phyloP scores from a whole-genome alignment of 2,797 vertebrate genomes.

The Moxostoma hubbsi region DNA sequence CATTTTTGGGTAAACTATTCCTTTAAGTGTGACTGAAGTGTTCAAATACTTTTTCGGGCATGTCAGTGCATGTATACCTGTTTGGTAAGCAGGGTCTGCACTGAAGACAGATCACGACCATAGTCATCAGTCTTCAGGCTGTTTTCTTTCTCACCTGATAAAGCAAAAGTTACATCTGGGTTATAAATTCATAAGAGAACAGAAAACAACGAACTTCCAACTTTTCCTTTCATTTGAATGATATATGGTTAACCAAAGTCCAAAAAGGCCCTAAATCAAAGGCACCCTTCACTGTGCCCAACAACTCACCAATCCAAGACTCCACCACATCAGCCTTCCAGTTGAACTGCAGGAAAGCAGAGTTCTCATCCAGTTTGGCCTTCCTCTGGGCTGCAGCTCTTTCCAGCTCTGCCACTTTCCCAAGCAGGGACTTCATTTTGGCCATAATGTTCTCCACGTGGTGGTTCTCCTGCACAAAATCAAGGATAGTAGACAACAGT shows the following conservation, averaged over 20 bases:
- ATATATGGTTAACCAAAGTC: neutral
- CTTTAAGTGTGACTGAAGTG: too few relatives aligned
- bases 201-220: neutral
- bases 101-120: slow-evolving; percentile 94
- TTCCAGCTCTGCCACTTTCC: slow-evolving; percentile 93
- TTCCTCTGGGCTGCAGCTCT: slow-evolving; percentile 94
- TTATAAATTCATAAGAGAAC: neutral
- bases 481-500: too few relatives aligned
- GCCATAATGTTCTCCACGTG: slow-evolving; percentile 94
- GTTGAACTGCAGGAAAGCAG: slow-evolving; percentile 98
- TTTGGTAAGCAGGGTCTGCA: slow-evolving; percentile 96
- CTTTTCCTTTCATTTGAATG: neutral
- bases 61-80: slow-evolving; percentile 77
- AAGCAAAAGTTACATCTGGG: neutral
- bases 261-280: neutral
- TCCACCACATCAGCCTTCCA: slow-evolving; percentile 99
- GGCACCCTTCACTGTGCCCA: neutral
- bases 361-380: slow-evolving; percentile 96
- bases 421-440: slow-evolving; percentile 89
- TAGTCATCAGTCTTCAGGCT: slow-evolving; percentile 97
- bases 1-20: too few relatives aligned
- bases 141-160: slow-evolving; percentile 95
- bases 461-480: slow-evolving; percentile 88
- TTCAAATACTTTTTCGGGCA: too few relatives aligned
- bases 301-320: slow-evolving; percentile 92